Evolutionary conservation across 2,797 vertebrate species (phyloP), one percentile per base, ranked within the genome.

Genomic region (Ctenosaura bakeri): DNA sequence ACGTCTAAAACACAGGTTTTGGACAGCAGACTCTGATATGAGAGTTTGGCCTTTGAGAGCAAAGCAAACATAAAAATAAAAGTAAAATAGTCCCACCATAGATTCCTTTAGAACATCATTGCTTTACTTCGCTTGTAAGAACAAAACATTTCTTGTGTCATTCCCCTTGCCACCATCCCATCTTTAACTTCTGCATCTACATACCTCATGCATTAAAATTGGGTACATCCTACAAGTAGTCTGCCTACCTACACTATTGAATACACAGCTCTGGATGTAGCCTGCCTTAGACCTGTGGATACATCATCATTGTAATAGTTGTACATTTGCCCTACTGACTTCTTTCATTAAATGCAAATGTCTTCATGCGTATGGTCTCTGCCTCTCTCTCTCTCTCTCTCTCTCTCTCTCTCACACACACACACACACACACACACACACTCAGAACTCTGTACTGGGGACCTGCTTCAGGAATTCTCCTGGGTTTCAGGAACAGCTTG

Each of bases 401-500:
- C 64, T 29, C 6, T 6, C 9, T 22, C 52, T 4, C 10, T 50
- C 29, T 22, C 77, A n/a, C n/a, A n/a, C n/a, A n/a, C n/a, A n/a
- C n/a, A 4, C 35, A 26, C 35, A 20, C 42, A 38, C 16, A 14
- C 73, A 20, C 69, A 7, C 38, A 22, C 35, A 29, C 12, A 38
- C 74, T 42, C 38, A 12, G 5, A 59, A 69, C 24, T 26, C 42
- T 87, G 6, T n/a, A 18, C 24, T 71, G 18, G 12, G 79, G 77
- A 24, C 77, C 46, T 22, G 10, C 14, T 50, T 42, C 38, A 35
- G 38, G 26, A 76, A 73, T 89, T 59, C 66, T 80, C 8, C 13
- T 83, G 22, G 59, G 42, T 85, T 85, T 84, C 64, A 85, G 73
- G 64, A 82, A 74, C 54, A 78, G 64, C 52, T 79, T 90, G n/a